phyloP scores from a whole-genome alignment of 2,888 invertebrate species.

The Habroteleia sp. region DNA sequence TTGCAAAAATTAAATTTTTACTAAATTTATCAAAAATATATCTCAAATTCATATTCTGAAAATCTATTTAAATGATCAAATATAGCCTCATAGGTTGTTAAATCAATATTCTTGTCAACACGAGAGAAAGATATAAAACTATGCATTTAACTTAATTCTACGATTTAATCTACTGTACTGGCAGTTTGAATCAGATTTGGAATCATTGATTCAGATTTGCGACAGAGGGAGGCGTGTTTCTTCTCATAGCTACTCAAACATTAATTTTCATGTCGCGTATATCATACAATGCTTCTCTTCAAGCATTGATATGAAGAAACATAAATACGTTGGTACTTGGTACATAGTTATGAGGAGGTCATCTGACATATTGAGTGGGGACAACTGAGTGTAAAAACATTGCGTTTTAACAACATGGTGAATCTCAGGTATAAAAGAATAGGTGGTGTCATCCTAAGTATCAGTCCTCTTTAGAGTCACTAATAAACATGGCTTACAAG shows the following conservation, averaged over 20 bases:
- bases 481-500: conserved; percentile 59
- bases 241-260: conserved; percentile 35
- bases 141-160: conserved; percentile 21
- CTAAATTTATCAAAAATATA: no score
- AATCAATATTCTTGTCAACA: conserved; percentile 10
- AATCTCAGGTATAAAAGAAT: conserved; percentile 63
- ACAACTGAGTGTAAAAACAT: conserved; percentile 44
- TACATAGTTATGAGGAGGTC: conserved; percentile 64
- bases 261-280: conserved; percentile 64
- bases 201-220: conserved; percentile 22
- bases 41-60: no score
- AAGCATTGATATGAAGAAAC: conserved; percentile 63
- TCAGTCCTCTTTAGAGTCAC: conserved; percentile 58
- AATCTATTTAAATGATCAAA: no score
- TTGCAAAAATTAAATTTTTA: no score
- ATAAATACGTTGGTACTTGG: conserved; percentile 62
- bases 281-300: conserved; percentile 37
- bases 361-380: conserved; percentile 57
- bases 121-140: conserved; percentile 24
- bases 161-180: conserved; percentile 16
- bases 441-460: conserved; percentile 58
- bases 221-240: conserved; percentile 26
- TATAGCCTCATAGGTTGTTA: not conserved
- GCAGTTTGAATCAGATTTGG: conserved; percentile 27
- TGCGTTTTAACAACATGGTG: conserved; percentile 43